Conservation (phyloP, 2,888 invertebrate species). For the Maniola hyperantus region DNA sequence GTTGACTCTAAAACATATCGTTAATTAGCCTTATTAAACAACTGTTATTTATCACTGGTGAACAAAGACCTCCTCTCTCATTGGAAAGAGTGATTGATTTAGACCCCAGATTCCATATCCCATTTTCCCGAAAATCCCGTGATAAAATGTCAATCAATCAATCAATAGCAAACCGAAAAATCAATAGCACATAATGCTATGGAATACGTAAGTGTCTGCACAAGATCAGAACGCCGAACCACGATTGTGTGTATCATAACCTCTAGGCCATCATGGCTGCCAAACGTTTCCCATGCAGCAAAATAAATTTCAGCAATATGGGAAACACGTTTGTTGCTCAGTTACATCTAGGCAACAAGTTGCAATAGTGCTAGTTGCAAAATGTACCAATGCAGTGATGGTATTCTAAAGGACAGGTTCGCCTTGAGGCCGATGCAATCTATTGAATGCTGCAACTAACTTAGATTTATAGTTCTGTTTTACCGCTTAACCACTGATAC, state of each 20-base stretch:
- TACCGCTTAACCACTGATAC: constrained; percentile 21
- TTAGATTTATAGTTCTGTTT: constrained; percentile 40
- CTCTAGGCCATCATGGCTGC: not conserved
- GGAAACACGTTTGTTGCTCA: constrained; percentile 27
- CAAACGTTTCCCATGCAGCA: not conserved
- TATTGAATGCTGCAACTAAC: constrained; percentile 43
- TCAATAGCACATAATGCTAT: too few relatives aligned
- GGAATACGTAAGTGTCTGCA: too few relatives aligned
- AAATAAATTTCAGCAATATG: constrained; percentile 21
- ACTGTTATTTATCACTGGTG: too few relatives aligned
- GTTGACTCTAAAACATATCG: too few relatives aligned
- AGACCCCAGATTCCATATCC: too few relatives aligned
- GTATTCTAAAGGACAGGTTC: constrained; percentile 44
- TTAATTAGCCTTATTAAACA: too few relatives aligned
- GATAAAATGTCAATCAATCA: not conserved
- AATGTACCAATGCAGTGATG: constrained; percentile 42
- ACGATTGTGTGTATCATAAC: not conserved
- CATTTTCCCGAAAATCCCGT: too few relatives aligned
- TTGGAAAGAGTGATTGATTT: too few relatives aligned
- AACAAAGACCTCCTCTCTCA: too few relatives aligned
- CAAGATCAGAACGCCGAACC: not conserved
- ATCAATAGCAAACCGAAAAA: not conserved
- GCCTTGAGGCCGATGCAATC: constrained; percentile 44
- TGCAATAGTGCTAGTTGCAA: constrained; percentile 34
- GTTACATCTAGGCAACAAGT: constrained; percentile 27